Conservation (phyloP, 2,797 vertebrate species). For the Propithecus deckenii region DNA sequence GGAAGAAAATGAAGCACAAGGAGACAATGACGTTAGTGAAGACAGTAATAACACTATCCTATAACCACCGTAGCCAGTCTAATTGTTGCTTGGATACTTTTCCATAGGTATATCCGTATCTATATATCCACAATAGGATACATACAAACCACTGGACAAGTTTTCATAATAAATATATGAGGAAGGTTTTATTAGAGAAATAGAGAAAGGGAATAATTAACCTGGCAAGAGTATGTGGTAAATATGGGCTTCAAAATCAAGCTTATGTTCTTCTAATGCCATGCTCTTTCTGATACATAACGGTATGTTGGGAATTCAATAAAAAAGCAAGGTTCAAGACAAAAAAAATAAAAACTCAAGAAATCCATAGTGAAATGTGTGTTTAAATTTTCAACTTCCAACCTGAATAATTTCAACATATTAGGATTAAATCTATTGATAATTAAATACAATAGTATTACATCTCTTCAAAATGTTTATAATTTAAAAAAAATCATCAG, state of each 20-base stretch:
- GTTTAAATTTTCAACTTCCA: neutral
- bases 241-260: neutral
- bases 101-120: neutral
- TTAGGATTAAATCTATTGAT: neutral
- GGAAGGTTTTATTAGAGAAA: neutral
- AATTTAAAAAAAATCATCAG: neutral
- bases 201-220: neutral
- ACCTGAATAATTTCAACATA: neutral
- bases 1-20: neutral
- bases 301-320: neutral
- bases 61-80: accelerated
- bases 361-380: neutral
- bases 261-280: neutral
- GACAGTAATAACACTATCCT: neutral
- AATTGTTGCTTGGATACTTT: neutral
- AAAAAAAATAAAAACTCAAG: neutral
- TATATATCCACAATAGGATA: neutral
- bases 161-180: neutral
- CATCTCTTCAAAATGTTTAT: neutral
- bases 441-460: neutral
- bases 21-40: accelerated
- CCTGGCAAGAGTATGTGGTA: neutral
- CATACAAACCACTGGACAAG: neutral
- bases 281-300: neutral
- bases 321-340: neutral